Evolutionary conservation across 1,140 invertebrate species (phyloP).

Genomic region (Eupeodes corollae): DNA sequence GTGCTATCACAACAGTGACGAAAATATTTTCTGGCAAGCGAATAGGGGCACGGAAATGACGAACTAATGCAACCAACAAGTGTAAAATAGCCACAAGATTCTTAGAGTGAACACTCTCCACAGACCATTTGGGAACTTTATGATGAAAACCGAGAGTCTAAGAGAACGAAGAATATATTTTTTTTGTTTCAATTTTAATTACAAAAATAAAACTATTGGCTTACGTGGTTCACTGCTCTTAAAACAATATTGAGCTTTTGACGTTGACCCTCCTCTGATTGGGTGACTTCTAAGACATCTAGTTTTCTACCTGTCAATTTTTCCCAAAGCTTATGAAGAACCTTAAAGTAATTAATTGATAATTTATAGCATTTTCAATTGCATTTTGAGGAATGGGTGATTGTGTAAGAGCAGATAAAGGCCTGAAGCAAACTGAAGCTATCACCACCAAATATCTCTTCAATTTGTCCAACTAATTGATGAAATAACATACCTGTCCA

Average conservation of each 20-base stretch:
- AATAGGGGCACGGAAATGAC: constrained; percentile 90
- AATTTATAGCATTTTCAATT: too few relatives aligned
- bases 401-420: too few relatives aligned
- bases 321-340: constrained; percentile 88
- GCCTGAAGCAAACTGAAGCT: too few relatives aligned
- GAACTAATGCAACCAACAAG: constrained; percentile 80
- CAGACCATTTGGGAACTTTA: constrained; percentile 72
- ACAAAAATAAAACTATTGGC: constrained; percentile 32
- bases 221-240: constrained; percentile 67
- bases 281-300: constrained; percentile 96
- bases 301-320: constrained; percentile 81
- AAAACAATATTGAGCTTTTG: constrained; percentile 88
- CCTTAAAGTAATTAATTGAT: constrained; percentile 2
- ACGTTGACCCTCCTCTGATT: constrained; percentile 94
- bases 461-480: not conserved
- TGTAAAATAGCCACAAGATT: constrained; percentile 94
- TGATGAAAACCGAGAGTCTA: constrained; percentile 51
- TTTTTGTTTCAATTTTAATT: constrained; percentile 4
- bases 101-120: constrained; percentile 90
- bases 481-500: constrained; percentile 66
- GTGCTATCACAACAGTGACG: constrained; percentile 80
- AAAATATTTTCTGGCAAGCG: constrained; percentile 91
- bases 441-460: too few relatives aligned
- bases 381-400: too few relatives aligned
- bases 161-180: constrained; percentile 3